Conservation (phyloP, 2,888 invertebrate genomes). For the Chrysolina haemoptera region DNA sequence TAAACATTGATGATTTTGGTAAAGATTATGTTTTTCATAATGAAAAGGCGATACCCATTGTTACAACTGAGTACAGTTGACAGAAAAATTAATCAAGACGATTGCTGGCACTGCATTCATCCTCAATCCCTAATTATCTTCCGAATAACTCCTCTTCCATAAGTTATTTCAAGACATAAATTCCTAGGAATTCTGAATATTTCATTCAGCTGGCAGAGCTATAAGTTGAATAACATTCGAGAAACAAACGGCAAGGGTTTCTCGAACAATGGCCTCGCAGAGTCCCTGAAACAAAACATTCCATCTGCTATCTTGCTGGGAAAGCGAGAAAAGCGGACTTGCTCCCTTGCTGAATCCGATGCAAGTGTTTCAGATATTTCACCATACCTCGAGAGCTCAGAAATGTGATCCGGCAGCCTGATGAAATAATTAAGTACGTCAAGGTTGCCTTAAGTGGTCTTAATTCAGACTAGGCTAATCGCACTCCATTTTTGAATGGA, state of each 20-base stretch:
- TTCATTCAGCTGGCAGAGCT: slow-evolving; percentile 45
- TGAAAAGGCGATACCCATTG: no score
- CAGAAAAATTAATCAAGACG: no score
- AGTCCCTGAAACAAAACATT: slow-evolving; percentile 47
- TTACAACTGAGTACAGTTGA: no score
- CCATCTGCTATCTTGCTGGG: slow-evolving; percentile 46
- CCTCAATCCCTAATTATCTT: no score
- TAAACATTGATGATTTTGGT: no score
- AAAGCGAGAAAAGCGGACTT: slow-evolving; percentile 24
- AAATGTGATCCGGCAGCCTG: slow-evolving; percentile 46
- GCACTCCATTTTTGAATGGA: slow-evolving; percentile 5
- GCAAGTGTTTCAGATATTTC: slow-evolving; percentile 47
- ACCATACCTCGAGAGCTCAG: slow-evolving; percentile 46
- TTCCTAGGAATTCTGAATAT: slow-evolving; percentile 43
- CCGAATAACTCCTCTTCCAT: slow-evolving; percentile 16
- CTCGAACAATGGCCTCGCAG: slow-evolving; percentile 40
- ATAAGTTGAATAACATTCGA: slow-evolving; percentile 49
- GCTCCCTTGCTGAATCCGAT: slow-evolving; percentile 35
- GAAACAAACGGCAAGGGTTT: slow-evolving; percentile 42
- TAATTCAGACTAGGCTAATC: slow-evolving; percentile 17
- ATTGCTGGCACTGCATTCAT: no score
- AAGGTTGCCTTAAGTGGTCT: slow-evolving; percentile 13
- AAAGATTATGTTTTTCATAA: no score
- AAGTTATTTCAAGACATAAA: slow-evolving; percentile 42
- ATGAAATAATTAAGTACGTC: slow-evolving; percentile 42